These are phyloP conservation scores for Petrolisthes cinctipes DNA, from an alignment of 2,888 invertebrate species.

Conservation along the genomic window DNA sequence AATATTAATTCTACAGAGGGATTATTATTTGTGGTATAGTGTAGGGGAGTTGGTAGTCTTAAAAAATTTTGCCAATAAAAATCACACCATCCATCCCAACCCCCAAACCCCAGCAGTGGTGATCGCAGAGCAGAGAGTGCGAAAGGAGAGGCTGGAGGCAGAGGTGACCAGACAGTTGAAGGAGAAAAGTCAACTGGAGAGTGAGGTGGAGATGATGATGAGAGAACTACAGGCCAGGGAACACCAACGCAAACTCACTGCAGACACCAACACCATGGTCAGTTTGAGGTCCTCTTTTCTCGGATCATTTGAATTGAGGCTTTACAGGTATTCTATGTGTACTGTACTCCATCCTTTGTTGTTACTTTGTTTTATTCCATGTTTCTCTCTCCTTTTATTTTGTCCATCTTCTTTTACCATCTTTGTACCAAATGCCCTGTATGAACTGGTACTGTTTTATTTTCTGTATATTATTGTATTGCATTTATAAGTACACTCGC, in stretches of 20 bases:
- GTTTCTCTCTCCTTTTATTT: neutral
- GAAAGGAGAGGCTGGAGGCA: constrained; percentile 37
- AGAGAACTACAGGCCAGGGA: constrained; percentile 40
- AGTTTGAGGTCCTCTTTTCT: neutral
- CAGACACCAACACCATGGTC: constrained; percentile 48
- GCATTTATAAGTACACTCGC: too few species aligned
- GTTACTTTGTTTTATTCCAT: too few species aligned
- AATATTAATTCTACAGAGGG: too few species aligned
- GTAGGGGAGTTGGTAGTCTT: too few species aligned
- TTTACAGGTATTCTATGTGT: too few species aligned
- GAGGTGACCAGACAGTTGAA: constrained; percentile 47
- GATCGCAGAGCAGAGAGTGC: constrained; percentile 41
- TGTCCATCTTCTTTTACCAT: neutral
- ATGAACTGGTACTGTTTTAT: too few species aligned
- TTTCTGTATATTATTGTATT: too few species aligned
- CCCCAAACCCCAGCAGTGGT: constrained; percentile 20
- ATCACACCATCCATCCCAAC: too few species aligned
- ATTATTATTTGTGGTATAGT: neutral
- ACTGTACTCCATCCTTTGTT: too few species aligned
- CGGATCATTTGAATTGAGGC: too few species aligned
- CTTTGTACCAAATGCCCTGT: too few species aligned
- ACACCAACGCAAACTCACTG: constrained; percentile 45
- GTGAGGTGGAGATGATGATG: constrained; percentile 47
- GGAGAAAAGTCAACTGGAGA: constrained; percentile 40
- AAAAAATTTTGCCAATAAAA: too few species aligned